phyloP scores from a whole-genome alignment of 2,888 invertebrate species.

The Polydrusus pterygomalis region DNA sequence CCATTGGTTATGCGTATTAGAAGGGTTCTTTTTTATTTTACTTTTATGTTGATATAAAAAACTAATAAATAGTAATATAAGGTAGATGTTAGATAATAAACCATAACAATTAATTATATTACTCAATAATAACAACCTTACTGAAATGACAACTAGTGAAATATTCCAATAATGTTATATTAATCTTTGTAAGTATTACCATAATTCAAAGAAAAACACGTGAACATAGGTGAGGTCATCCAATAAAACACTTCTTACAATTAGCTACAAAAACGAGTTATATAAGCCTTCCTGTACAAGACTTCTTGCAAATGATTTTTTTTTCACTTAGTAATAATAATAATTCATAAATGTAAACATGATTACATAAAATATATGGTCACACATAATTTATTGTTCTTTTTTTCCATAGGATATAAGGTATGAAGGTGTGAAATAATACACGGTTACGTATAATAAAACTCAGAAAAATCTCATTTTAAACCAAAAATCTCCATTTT shows the following conservation, averaged over 20 bases:
- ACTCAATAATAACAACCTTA: no score
- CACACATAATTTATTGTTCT: neutral
- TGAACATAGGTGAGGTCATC: conserved; percentile 9
- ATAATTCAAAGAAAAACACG: neutral
- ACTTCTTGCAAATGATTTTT: conserved; percentile 11
- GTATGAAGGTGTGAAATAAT: neutral
- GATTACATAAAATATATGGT: neutral
- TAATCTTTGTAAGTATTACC: no score
- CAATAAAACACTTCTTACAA: no score
- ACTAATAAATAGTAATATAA: no score
- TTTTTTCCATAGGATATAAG: neutral
- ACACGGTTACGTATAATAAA: neutral
- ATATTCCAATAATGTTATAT: no score
- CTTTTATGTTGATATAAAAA: neutral
- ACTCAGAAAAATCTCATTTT: neutral
- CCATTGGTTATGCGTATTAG: no score
- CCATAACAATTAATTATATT: neutral
- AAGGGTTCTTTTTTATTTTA: no score
- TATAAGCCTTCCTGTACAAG: neutral
- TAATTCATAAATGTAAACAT: neutral
- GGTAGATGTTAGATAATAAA: neutral
- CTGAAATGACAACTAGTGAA: no score
- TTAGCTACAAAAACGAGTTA: conserved; percentile 3
- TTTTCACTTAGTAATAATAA: neutral
- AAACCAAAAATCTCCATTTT: no score